Evolutionary conservation across 2,888 invertebrate genomes (phyloP).

Genomic region (Isotomurus palustris): DNA sequence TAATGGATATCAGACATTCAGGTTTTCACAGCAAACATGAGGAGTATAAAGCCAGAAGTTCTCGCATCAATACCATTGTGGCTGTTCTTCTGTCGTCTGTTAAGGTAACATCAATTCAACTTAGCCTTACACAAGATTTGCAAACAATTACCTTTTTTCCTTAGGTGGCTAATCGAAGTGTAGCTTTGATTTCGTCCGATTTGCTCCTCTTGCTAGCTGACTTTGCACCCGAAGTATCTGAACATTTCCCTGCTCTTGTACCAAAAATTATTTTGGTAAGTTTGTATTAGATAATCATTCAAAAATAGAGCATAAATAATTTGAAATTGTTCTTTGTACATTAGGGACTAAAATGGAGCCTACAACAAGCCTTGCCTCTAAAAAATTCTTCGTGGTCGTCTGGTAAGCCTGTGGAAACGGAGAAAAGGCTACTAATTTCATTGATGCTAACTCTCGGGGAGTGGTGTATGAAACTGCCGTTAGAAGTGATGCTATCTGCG

Average conservation of each 20-base stretch:
- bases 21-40: conserved; percentile 28
- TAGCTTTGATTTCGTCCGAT: conserved; percentile 80
- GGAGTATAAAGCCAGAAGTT: conserved; percentile 48
- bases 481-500: conserved; percentile 48
- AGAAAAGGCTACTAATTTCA: conserved; percentile 69
- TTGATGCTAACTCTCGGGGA: conserved; percentile 85
- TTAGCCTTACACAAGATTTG: neutral
- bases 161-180: conserved; percentile 72
- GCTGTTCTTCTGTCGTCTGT: conserved; percentile 64
- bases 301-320: neutral
- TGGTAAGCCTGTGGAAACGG: conserved; percentile 52
- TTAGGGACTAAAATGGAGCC: conserved; percentile 33
- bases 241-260: conserved; percentile 68
- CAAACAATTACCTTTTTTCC: conserved; percentile 7
- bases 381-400: conserved; percentile 48
- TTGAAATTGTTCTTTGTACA: neutral
- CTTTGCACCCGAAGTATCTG: conserved; percentile 67
- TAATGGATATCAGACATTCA: conserved; percentile 52
- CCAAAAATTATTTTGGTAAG: conserved; percentile 57
- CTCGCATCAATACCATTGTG: conserved; percentile 59
- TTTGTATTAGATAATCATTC: conserved; percentile 3
- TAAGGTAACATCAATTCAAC: conserved; percentile 55
- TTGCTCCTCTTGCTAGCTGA: conserved; percentile 72
- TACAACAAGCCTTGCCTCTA: conserved; percentile 36
- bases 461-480: conserved; percentile 79